Percentiles rank a stretch among this genome's conserved stretches.
These are phyloP conservation scores for Notodonta ziczac DNA, from an alignment of 2,888 invertebrate genomes.

Conservation along the genomic window DNA sequence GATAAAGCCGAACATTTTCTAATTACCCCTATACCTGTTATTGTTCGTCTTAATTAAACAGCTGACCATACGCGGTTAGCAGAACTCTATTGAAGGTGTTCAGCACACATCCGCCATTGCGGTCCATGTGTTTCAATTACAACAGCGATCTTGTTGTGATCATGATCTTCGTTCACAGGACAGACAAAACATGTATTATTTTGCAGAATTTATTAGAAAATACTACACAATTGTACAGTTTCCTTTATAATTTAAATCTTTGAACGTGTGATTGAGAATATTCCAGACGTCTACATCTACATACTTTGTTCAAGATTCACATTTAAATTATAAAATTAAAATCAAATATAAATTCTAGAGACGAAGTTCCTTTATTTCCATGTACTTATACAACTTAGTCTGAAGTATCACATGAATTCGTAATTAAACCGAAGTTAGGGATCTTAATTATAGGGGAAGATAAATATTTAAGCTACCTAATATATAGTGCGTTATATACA, in stretches of 20 bases:
- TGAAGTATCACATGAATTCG: slow-evolving; percentile 77
- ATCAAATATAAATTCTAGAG: slow-evolving; percentile 38
- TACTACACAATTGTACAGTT: background rate
- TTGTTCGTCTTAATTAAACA: background rate
- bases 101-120: background rate
- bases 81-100: background rate
- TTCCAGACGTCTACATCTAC: background rate
- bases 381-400: slow-evolving; percentile 73
- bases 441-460: slow-evolving; percentile 55
- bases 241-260: background rate
- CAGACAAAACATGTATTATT: too few relatives aligned
- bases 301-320: background rate
- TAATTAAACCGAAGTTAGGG: slow-evolving; percentile 57
- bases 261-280: background rate
- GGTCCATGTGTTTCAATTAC: too few relatives aligned
- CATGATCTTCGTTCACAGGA: too few relatives aligned
- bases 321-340: slow-evolving; percentile 1
- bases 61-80: background rate
- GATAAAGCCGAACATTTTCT: background rate
- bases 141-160: too few relatives aligned
- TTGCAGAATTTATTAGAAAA: background rate
- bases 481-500: slow-evolving; percentile 53
- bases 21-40: background rate
- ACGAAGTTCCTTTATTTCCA: slow-evolving; percentile 70
- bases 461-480: slow-evolving; percentile 66